These are phyloP conservation scores for Peromyscus nudipes DNA, from an alignment of 2,797 vertebrate species.

Conservation along the genomic window DNA sequence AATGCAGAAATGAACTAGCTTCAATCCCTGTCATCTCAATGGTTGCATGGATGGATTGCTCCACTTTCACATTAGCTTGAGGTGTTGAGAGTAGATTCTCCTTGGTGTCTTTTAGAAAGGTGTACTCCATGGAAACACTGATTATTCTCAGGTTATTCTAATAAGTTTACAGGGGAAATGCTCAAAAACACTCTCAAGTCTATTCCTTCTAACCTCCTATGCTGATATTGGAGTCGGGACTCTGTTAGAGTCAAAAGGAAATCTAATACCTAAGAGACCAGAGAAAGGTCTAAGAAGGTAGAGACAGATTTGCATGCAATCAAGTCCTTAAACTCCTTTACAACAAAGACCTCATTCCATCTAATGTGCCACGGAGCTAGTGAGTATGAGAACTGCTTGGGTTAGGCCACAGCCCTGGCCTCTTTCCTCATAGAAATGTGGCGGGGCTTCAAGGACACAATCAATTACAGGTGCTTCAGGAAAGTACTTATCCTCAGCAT, in stretches of 20 bases:
- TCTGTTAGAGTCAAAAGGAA: conserved; percentile 15
- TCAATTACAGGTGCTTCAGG: neutral
- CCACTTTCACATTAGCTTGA: neutral
- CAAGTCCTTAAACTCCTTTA: conserved; percentile 26
- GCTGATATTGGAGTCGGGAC: neutral
- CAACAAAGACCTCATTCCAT: neutral
- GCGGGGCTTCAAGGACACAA: neutral
- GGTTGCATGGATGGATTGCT: neutral
- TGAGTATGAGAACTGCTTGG: neutral
- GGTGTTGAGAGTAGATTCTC: neutral
- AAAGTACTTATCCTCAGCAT: neutral
- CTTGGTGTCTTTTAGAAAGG: neutral
- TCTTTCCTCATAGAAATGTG: neutral
- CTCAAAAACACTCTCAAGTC: neutral
- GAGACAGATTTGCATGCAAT: neutral
- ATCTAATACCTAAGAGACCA: neutral
- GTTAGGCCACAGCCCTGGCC: neutral
- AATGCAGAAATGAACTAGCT: neutral
- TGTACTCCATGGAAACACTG: neutral
- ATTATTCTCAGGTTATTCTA: conserved; percentile 2
- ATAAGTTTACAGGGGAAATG: neutral
- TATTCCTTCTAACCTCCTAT: neutral
- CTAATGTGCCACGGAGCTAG: neutral
- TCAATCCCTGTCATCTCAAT: neutral
- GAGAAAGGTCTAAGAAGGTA: neutral